These are phyloP conservation scores for Onychomys arenicola DNA, from an alignment of 2,797 vertebrate species.

Conservation along the genomic window DNA sequence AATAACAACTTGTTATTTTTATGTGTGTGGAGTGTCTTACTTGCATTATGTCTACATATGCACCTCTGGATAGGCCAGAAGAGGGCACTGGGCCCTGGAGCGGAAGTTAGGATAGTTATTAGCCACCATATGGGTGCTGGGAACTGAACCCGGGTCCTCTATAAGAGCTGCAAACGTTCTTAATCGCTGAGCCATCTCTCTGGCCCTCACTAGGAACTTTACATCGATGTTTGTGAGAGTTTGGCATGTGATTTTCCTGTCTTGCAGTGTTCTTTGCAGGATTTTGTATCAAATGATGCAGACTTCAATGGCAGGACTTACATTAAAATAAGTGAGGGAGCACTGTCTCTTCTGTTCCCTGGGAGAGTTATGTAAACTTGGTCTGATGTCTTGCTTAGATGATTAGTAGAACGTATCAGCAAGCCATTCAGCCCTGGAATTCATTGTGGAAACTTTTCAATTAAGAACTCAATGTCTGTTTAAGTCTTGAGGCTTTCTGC, in stretches of 20 bases:
- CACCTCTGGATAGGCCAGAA: neutral
- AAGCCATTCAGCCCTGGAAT: conserved; percentile 32
- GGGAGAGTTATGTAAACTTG: conserved; percentile 54
- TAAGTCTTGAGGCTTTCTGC: conserved; percentile 37
- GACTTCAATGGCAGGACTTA: neutral
- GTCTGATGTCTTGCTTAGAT: conserved; percentile 58
- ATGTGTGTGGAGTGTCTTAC: neutral
- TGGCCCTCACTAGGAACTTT: neutral
- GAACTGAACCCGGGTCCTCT: neutral
- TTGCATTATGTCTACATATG: neutral
- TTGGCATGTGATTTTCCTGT: conserved; percentile 64
- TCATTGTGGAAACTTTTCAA: conserved; percentile 36
- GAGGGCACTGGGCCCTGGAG: neutral
- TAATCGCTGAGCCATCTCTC: too few relatives aligned
- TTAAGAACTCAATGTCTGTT: conserved; percentile 25
- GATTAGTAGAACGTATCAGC: conserved; percentile 10
- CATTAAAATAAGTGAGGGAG: neutral
- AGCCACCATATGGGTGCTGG: neutral
- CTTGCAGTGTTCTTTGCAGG: conserved; percentile 59
- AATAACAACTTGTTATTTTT: conserved; percentile 9
- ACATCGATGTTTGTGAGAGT: conserved; percentile 40
- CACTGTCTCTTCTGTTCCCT: conserved; percentile 61
- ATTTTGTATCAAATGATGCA: conserved; percentile 66
- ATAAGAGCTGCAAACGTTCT: neutral
- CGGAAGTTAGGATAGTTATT: neutral